These are phyloP conservation scores for Metopia argyrocephala DNA, from an alignment of 2,888 invertebrate species.

Conservation along the genomic window DNA sequence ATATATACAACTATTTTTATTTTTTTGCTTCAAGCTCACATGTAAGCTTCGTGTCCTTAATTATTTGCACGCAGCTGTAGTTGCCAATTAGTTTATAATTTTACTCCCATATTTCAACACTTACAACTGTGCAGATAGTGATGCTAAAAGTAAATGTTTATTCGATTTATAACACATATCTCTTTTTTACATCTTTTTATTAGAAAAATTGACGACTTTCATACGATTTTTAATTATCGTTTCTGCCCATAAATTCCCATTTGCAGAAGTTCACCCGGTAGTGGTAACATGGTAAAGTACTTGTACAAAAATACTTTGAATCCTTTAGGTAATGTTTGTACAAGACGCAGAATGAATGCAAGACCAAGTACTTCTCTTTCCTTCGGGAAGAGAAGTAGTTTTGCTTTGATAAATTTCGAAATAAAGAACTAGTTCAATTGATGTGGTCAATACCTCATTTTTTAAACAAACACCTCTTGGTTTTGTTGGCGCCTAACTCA, in stretches of 20 bases:
- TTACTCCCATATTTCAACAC: too few species aligned
- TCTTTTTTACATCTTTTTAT: constrained; percentile 39
- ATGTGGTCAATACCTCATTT: constrained; percentile 43
- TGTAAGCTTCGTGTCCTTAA: too few species aligned
- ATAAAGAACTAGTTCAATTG: constrained; percentile 35
- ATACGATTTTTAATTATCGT: constrained; percentile 46
- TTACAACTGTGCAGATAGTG: too few species aligned
- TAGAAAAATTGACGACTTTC: constrained; percentile 36
- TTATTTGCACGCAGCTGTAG: too few species aligned
- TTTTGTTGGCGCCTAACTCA: too few species aligned
- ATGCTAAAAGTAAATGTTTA: too few species aligned
- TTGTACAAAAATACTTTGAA: too few species aligned
- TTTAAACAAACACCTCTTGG: constrained; percentile 14
- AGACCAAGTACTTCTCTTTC: constrained; percentile 39
- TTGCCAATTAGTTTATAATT: too few species aligned
- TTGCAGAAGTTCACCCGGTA: too few species aligned
- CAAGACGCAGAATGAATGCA: constrained; percentile 37
- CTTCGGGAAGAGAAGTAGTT: constrained; percentile 33
- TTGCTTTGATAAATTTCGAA: constrained; percentile 51
- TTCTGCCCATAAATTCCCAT: constrained; percentile 34
- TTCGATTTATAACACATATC: too few species aligned
- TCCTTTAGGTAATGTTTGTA: constrained; percentile 32
- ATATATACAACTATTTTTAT: too few species aligned
- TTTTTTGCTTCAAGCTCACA: too few species aligned
- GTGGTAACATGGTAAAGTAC: constrained; percentile 38